Percentiles rank a stretch among this genome's conserved stretches.
These are phyloP conservation scores for Spinus olivaceus DNA, from an alignment of 2,797 vertebrate genomes.

Conservation along the genomic window DNA sequence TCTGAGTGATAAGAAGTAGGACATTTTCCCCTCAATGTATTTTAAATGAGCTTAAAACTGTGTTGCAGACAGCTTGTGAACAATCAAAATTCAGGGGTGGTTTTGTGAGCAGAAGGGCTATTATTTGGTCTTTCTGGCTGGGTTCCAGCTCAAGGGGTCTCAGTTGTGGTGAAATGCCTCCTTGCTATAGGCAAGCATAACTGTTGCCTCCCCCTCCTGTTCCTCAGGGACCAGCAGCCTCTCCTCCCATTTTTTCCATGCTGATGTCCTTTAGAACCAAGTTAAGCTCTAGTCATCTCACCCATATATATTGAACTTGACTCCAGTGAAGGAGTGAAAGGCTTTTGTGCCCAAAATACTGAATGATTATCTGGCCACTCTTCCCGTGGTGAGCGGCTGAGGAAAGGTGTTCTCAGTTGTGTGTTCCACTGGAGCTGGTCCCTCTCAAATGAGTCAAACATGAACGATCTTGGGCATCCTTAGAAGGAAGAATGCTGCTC, in stretches of 20 bases:
- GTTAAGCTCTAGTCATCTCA: neutral
- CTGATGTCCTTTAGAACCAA: neutral
- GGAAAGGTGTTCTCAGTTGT: neutral
- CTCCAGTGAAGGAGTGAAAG: neutral
- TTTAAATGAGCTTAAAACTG: neutral
- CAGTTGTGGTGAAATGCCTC: neutral
- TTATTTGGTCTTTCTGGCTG: neutral
- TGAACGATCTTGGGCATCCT: neutral
- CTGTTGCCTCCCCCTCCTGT: neutral
- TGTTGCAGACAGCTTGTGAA: neutral
- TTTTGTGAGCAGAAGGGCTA: neutral
- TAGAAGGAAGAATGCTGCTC: neutral
- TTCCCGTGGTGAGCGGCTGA: accelerated
- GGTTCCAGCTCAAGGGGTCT: neutral
- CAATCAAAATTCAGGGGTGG: neutral
- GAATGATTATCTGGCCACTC: neutral
- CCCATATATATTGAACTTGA: neutral
- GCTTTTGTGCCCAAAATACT: neutral
- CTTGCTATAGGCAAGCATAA: neutral
- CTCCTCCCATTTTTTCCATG: neutral
- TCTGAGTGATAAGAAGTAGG: neutral
- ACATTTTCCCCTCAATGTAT: neutral
- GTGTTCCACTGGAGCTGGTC: neutral
- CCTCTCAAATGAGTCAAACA: neutral
- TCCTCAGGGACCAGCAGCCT: neutral